These are phyloP conservation scores for Euglossa dilemma DNA, from an alignment of 1,140 invertebrate species.

Conservation along the genomic window DNA sequence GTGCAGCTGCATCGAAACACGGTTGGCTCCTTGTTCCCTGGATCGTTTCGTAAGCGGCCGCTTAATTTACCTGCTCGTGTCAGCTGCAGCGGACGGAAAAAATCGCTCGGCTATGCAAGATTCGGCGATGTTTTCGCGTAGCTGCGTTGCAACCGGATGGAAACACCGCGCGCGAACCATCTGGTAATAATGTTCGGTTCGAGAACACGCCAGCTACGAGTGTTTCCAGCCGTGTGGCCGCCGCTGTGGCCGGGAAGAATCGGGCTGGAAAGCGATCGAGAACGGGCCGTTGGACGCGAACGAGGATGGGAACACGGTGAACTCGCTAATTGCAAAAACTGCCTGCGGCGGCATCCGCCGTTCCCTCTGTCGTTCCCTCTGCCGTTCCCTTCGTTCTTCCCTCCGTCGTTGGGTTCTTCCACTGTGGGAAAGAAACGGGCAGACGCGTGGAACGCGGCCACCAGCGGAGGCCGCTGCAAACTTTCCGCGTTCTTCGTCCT, in stretches of 20 bases:
- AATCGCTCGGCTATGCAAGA: constrained; percentile 22
- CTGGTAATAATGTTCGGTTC: constrained; percentile 39
- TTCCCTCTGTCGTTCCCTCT: neutral
- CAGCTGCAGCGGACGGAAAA: constrained; percentile 4
- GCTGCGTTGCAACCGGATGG: constrained; percentile 13
- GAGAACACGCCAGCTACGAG: constrained; percentile 34
- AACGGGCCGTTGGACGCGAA: neutral
- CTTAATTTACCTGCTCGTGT: neutral
- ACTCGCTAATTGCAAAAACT: constrained; percentile 70
- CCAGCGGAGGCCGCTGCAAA: constrained; percentile 14
- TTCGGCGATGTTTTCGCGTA: constrained; percentile 6
- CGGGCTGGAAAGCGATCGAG: constrained; percentile 31
- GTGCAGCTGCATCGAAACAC: neutral
- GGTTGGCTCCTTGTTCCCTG: neutral
- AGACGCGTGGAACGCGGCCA: constrained; percentile 12
- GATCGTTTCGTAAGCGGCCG: neutral
- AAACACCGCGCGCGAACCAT: constrained; percentile 23
- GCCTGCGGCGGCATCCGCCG: constrained; percentile 49
- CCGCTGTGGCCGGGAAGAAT: neutral
- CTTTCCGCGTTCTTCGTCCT: constrained; percentile 17
- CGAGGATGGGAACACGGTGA: constrained; percentile 27
- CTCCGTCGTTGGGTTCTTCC: neutral
- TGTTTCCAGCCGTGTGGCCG: constrained; percentile 13
- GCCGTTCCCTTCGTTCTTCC: neutral
- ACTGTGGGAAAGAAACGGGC: constrained; percentile 15